Conservation (phyloP, 2,797 vertebrate genomes). For the Lophius americanus region DNA sequence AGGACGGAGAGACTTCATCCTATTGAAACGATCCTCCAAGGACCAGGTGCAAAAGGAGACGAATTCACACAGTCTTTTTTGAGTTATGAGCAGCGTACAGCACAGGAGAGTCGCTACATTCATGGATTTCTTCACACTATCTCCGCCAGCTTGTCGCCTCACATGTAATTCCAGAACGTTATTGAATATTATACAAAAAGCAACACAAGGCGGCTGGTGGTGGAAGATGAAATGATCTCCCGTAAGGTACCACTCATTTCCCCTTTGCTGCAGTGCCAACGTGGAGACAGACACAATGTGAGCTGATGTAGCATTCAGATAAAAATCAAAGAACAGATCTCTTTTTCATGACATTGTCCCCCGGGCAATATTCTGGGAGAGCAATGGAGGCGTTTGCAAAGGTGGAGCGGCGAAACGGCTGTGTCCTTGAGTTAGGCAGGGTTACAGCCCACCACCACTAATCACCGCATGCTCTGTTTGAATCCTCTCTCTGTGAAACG, state of each 20-base stretch:
- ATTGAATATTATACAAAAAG: constrained; percentile 55
- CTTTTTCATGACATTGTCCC: constrained; percentile 47
- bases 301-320: constrained; percentile 56
- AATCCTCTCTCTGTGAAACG: constrained; percentile 48
- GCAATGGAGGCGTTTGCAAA: constrained; percentile 32
- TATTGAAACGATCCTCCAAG: constrained; percentile 39
- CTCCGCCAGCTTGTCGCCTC: constrained; percentile 28
- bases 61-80: constrained; percentile 48
- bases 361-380: constrained; percentile 32
- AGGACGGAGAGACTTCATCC: constrained; percentile 37
- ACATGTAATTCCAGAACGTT: constrained; percentile 25
- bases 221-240: constrained; percentile 45
- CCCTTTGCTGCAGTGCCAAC: constrained; percentile 40
- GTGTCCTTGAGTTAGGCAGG: constrained; percentile 67
- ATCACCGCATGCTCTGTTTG: constrained; percentile 62
- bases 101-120: constrained; percentile 28
- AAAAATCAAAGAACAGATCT: constrained; percentile 54
- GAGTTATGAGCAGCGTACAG: constrained; percentile 42
- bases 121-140: constrained; percentile 50
- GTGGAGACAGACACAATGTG: constrained; percentile 43
- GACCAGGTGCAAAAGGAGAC: constrained; percentile 59
- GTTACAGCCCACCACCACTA: constrained; percentile 55
- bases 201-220: constrained; percentile 23
- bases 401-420: constrained; percentile 25
- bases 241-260: constrained; percentile 52